Base-by-base conservation (phyloP, 2,888 invertebrate genomes). In the Sinotaia quadrata region DNA sequence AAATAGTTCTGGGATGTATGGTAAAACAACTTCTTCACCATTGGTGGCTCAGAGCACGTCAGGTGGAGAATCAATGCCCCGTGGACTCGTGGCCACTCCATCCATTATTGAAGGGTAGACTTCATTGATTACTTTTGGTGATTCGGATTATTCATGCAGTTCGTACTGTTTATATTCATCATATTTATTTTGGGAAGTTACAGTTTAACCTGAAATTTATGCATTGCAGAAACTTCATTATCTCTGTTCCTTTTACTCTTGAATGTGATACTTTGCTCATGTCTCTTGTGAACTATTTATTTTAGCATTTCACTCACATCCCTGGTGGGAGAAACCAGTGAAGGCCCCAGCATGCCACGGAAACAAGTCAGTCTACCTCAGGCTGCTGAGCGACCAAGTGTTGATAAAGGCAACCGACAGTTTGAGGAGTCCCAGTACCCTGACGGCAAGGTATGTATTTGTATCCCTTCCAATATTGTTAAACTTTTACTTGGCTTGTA, bases 371-470 rank as follows among this genome's bases (percentile, higher is more conserved):
- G 31, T 5, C 29, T 61, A 15, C n/a, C n/a, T 18, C 15, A 8
- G 18, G 10, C 24, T 29, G 24, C 52, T 34, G 63, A 65, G n/a
- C 29, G 63, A n/a, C 81, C 82, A 1, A 69, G 76, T 18, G 80
- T 86, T 29, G 84, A 85, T 71, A 85, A 84, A 66, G 85, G 85
- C 12, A 81, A 84, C 72, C 77, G 78, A 51, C 73, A 81, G 36
- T 85, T 78, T 73, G 84, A 85, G 58, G 86, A 87, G 71, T 73
- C 79, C 0, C 81, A 80, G 60, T 85, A 86, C 68, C 67, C 80
- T 4, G 87, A 87, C 75, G 87, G 87, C 31, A 87, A 86, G 81
- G 86, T 85, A 34, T 37, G 57, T 59, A 18, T 4, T 36, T 12
- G 54, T 10, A 51, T n/a, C n/a, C n/a, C n/a, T n/a, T n/a, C n/a